These are phyloP conservation scores for Pantelozetes paolii DNA, from an alignment of 2,888 invertebrate species.

Conservation along the genomic window DNA sequence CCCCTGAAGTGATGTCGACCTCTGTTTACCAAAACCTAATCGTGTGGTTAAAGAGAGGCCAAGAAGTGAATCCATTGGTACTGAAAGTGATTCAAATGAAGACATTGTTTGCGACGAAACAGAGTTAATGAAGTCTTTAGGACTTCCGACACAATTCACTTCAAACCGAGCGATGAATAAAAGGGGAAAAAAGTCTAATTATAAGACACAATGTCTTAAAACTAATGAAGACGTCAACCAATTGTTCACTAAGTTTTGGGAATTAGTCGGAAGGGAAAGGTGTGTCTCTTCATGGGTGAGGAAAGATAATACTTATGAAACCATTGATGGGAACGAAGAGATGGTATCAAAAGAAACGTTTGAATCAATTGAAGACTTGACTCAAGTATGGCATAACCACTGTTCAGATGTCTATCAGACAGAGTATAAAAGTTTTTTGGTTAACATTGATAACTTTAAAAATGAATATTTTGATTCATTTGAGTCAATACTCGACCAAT, in stretches of 20 bases:
- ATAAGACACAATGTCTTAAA: too few species aligned
- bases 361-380: too few species aligned
- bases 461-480: too few species aligned
- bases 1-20: not conserved
- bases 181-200: not conserved
- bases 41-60: not conserved
- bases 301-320: constrained; percentile 4
- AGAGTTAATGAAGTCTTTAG: not conserved
- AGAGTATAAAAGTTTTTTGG: not conserved
- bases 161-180: not conserved
- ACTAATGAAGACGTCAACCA: constrained; percentile 30
- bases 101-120: not conserved
- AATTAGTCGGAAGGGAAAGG: constrained; percentile 2
- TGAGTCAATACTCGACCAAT: too few species aligned
- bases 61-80: not conserved
- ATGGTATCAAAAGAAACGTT: not conserved
- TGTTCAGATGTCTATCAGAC: constrained; percentile 1
- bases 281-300: not conserved
- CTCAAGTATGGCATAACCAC: constrained; percentile 29
- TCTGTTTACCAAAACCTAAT: not conserved
- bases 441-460: too few species aligned
- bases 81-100: not conserved
- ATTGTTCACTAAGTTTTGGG: constrained; percentile 25
- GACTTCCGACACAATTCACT: not conserved
- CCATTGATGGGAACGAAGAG: too few species aligned